phyloP scores from a whole-genome alignment of 2,113 vertebrate species.

The Poeciliopsis turrubarensis region DNA sequence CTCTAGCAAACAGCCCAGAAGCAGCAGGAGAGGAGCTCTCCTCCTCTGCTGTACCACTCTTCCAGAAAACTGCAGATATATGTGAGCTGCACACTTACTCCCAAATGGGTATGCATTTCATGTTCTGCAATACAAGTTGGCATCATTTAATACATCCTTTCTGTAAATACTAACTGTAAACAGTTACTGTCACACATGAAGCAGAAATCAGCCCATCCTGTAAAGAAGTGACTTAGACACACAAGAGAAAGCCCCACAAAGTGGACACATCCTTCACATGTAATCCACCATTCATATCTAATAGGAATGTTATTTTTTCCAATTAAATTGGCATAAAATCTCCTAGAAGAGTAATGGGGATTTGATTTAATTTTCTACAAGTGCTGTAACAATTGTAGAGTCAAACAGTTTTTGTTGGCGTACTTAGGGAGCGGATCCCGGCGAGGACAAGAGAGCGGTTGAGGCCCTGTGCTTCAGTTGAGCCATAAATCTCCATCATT shows the following conservation, averaged over 20 bases:
- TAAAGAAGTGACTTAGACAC: background rate
- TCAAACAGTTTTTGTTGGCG: constrained; percentile 30
- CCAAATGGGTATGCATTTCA: background rate
- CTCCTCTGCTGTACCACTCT: constrained; percentile 16
- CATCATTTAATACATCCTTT: constrained; percentile 2
- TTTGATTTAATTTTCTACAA: constrained; percentile 63
- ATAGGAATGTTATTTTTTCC: constrained; percentile 62
- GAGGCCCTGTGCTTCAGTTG: constrained; percentile 42
- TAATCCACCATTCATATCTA: constrained; percentile 32
- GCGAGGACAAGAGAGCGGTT: constrained; percentile 31
- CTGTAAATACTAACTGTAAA: background rate
- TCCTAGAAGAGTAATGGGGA: constrained; percentile 43
- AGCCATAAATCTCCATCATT: constrained; percentile 75
- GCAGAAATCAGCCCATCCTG: background rate
- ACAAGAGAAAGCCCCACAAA: background rate
- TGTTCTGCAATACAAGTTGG: background rate
- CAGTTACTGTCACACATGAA: background rate
- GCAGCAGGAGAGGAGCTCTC: constrained; percentile 37
- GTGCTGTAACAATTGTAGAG: constrained; percentile 40
- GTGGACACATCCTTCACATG: background rate
- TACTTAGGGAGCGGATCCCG: constrained; percentile 47
- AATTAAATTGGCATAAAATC: constrained; percentile 61
- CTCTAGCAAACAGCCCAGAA: constrained; percentile 25
- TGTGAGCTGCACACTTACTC: constrained; percentile 1
- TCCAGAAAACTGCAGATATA: constrained; percentile 1